These are phyloP conservation scores for Lissocephala sabroskyi DNA, from an alignment of 2,888 invertebrate species.

Conservation along the genomic window DNA sequence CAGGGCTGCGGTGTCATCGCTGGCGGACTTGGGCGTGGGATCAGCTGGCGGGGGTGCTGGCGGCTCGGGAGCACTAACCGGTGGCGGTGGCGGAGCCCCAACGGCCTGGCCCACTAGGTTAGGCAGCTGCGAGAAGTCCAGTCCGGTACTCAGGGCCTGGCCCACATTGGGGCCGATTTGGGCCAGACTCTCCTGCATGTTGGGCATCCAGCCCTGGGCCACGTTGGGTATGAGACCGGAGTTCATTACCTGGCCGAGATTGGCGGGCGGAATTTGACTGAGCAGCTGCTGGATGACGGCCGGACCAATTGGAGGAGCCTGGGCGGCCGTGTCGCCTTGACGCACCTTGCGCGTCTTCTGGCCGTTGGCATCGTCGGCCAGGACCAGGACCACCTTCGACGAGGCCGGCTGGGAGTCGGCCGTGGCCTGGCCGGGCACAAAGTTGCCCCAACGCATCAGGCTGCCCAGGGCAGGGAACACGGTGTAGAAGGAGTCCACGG, in stretches of 20 bases:
- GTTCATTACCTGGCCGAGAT: neutral
- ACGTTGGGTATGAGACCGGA: neutral
- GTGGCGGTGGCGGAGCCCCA: neutral
- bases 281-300: constrained; percentile 6
- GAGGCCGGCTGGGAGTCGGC: constrained; percentile 31
- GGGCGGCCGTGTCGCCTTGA: constrained; percentile 26
- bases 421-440: constrained; percentile 42
- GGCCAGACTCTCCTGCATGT: neutral
- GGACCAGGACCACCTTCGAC: constrained; percentile 61
- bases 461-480: constrained; percentile 52
- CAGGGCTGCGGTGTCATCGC: neutral
- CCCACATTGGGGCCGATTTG: neutral
- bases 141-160: too few species aligned
- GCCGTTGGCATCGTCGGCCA: constrained; percentile 54
- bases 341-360: constrained; percentile 32
- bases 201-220: constrained; percentile 8
- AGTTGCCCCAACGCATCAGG: constrained; percentile 42
- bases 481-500: constrained; percentile 25
- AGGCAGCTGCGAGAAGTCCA: neutral
- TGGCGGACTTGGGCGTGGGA: neutral
- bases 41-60: constrained; percentile 1
- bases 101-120: constrained; percentile 7
- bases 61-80: neutral
- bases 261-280: neutral
- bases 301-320: neutral